Evolutionary conservation across 1,140 invertebrate genomes (phyloP).

Genomic region (Hermatobates lingyangjiaoensis): DNA sequence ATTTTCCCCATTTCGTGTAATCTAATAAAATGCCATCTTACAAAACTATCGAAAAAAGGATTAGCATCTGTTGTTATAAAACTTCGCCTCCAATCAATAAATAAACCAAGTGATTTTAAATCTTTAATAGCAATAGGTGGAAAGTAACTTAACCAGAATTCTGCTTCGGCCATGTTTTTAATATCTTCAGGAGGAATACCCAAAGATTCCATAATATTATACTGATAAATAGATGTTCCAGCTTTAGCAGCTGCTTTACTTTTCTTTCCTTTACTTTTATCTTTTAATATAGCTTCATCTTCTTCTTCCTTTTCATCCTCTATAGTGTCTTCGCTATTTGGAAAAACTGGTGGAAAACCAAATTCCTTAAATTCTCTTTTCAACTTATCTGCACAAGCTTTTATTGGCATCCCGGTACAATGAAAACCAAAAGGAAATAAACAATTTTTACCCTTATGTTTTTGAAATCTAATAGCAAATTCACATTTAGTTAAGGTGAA

Average conservation of each 20-base stretch:
- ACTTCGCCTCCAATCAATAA: constrained; percentile 89
- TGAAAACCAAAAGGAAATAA: constrained; percentile 98
- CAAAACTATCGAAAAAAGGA: constrained; percentile 95
- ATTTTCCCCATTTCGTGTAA: constrained; percentile 54
- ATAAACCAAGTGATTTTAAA: constrained; percentile 71
- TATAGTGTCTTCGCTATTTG: constrained; percentile 30
- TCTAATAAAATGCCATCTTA: constrained; percentile 87
- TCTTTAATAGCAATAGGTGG: constrained; percentile 76
- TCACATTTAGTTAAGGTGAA: constrained; percentile 96
- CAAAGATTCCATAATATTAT: constrained; percentile 95
- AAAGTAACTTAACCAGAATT: constrained; percentile 91
- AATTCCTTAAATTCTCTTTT: constrained; percentile 81
- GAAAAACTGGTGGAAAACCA: constrained; percentile 87
- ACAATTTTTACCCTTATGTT: constrained; percentile 74
- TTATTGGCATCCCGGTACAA: constrained; percentile 93
- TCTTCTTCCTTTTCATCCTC: constrained; percentile 28
- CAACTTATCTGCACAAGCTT: constrained; percentile 95
- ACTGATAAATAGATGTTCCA: constrained; percentile 81
- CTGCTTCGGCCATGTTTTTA: constrained; percentile 71
- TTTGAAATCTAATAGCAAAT: constrained; percentile 81
- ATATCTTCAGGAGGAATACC: constrained; percentile 85
- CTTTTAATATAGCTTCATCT: constrained; percentile 46
- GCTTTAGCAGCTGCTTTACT: constrained; percentile 93
- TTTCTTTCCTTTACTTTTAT: constrained; percentile 97
- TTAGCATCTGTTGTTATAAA: constrained; percentile 98